A percentile compares a stretch with the other conserved stretches of the same genome.
phyloP scores from a whole-genome alignment of 2,113 vertebrate genomes.

The Muscicapa adusta region DNA sequence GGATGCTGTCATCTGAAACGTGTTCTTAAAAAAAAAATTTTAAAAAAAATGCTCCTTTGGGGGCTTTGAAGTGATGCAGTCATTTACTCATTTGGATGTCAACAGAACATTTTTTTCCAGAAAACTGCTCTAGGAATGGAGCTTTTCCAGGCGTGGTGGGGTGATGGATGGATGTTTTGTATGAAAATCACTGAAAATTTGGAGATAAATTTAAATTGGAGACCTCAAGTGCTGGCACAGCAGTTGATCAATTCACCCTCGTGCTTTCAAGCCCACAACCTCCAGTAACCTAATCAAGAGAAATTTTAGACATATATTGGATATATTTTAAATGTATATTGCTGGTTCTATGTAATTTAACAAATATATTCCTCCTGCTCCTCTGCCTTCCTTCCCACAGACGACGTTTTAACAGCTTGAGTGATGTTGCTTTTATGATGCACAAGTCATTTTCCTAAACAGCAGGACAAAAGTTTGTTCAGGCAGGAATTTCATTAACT shows the following conservation, averaged over 20 bases:
- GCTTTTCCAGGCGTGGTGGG: neutral
- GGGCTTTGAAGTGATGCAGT: neutral
- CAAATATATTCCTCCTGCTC: neutral
- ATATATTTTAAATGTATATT: neutral
- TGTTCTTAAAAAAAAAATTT: neutral
- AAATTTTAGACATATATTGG: neutral
- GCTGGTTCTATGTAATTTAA: neutral
- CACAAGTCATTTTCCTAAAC: neutral
- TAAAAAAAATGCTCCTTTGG: neutral
- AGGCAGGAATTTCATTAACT: slow-evolving; percentile 33
- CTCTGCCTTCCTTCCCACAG: neutral
- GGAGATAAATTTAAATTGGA: neutral
- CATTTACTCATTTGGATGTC: neutral
- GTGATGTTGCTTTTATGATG: neutral
- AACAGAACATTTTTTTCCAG: neutral
- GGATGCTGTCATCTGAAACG: neutral
- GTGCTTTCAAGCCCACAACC: neutral
- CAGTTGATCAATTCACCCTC: neutral
- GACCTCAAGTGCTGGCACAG: neutral
- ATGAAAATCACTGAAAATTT: neutral
- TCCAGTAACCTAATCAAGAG: slow-evolving; percentile 5
- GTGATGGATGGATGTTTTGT: neutral
- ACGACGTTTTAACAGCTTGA: neutral
- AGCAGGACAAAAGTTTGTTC: slow-evolving; percentile 27
- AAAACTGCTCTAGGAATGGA: neutral